A percentile compares a stretch with the other conserved stretches of the same genome.
Conservation (phyloP, 2,888 invertebrate species). For the Lacanobia wlatinum region DNA sequence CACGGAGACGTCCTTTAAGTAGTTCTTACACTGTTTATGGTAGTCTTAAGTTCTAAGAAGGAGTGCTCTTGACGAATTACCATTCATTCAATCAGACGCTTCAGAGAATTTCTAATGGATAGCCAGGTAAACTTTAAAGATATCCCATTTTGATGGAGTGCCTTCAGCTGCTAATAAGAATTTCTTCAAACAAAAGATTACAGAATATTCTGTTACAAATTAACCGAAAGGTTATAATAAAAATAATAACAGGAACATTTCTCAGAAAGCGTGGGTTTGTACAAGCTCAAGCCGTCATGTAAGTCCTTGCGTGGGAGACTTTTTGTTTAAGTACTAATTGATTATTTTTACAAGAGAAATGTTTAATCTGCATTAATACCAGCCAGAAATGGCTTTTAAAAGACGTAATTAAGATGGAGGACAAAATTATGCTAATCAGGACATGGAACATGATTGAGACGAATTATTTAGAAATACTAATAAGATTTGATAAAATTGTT, state of each 20-base stretch:
- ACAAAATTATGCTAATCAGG: too few relatives aligned
- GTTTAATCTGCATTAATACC: neutral
- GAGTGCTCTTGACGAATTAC: constrained; percentile 1
- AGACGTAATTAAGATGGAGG: neutral
- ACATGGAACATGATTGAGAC: too few relatives aligned
- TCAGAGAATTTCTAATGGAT: neutral
- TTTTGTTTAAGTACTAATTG: neutral
- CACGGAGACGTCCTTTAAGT: constrained; percentile 11
- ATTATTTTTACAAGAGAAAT: neutral
- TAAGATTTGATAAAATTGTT: too few relatives aligned
- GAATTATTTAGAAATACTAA: too few relatives aligned
- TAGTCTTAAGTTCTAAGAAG: neutral
- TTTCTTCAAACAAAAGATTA: neutral
- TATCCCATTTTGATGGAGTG: neutral
- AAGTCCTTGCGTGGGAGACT: constrained; percentile 14
- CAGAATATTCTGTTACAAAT: neutral
- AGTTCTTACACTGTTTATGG: constrained; percentile 1
- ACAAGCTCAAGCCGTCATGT: constrained; percentile 8
- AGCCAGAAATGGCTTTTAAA: neutral
- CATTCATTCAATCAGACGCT: neutral
- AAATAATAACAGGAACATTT: constrained; percentile 1
- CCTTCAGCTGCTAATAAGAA: constrained; percentile 1
- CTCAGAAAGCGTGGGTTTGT: constrained; percentile 14
- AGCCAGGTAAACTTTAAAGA: neutral
- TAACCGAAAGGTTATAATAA: neutral